phyloP scores from a whole-genome alignment of 1,140 invertebrate genomes.

The Oryzaephilus surinamensis region DNA sequence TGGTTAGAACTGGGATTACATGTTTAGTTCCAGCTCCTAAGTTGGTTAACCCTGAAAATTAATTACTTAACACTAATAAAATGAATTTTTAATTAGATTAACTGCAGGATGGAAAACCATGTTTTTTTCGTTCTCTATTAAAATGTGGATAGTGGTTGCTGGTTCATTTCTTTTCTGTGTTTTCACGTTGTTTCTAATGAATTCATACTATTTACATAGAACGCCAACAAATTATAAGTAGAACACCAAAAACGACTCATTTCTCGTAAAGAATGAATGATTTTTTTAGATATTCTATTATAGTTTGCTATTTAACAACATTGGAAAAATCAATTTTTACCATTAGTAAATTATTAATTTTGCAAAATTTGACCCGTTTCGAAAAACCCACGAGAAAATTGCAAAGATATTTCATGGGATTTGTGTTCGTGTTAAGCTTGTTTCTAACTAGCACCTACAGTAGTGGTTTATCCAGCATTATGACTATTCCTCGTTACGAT shows the following conservation, averaged over 20 bases:
- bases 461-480: conserved; percentile 42
- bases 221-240: neutral
- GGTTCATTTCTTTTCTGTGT: neutral
- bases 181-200: neutral
- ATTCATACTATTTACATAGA: neutral
- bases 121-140: conserved; percentile 19
- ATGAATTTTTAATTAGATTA: conserved; percentile 19
- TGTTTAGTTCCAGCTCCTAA: conserved; percentile 46
- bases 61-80: neutral
- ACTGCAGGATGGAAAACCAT: conserved; percentile 23
- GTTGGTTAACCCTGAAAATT: conserved; percentile 25
- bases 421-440: conserved; percentile 5
- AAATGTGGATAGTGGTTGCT: conserved; percentile 20
- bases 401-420: conserved; percentile 1
- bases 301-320: neutral
- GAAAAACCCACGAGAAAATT: neutral
- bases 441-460: conserved; percentile 33
- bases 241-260: neutral
- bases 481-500: conserved; percentile 41
- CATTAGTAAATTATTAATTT: neutral
- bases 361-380: neutral
- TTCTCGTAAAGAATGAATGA: too few species aligned
- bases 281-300: too few species aligned
- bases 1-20: conserved; percentile 45
- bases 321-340: neutral